Conservation (phyloP, 2,888 invertebrate genomes). For the Aplocera efformata region DNA sequence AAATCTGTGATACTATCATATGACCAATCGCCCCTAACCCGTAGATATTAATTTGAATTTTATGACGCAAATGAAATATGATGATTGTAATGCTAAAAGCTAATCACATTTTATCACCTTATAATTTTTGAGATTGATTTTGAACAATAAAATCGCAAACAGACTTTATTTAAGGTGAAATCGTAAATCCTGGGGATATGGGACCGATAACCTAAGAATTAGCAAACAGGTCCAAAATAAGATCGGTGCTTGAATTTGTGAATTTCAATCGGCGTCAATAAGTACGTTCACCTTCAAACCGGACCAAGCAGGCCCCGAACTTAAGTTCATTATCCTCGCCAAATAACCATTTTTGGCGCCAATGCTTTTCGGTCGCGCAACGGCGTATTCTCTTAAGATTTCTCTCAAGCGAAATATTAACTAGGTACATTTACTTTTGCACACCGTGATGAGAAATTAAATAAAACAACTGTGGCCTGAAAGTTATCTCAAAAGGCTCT, state of each 20-base stretch:
- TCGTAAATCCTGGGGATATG: conserved; percentile 52
- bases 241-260: conserved; percentile 55
- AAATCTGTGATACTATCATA: neutral
- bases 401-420: no score
- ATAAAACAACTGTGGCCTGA: neutral
- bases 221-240: conserved; percentile 65
- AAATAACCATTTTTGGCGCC: conserved; percentile 55
- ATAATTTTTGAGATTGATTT: conserved; percentile 15
- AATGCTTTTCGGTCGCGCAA: conserved; percentile 36
- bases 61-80: conserved; percentile 2
- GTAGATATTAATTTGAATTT: conserved; percentile 15
- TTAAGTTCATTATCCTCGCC: conserved; percentile 70
- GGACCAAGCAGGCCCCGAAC: conserved; percentile 58
- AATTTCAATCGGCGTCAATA: conserved; percentile 61
- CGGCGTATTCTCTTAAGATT: conserved; percentile 21
- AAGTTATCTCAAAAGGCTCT: neutral
- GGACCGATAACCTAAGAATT: conserved; percentile 67
- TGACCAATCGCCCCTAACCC: no score
- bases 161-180: conserved; percentile 42
- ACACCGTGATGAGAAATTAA: no score
- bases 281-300: conserved; percentile 76
- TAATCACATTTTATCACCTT: neutral
- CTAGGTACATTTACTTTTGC: no score
- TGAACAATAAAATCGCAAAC: conserved; percentile 14
- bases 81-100: neutral